These are phyloP conservation scores for Chamaedrilus cognettii DNA, from an alignment of 2,888 invertebrate species.

Conservation along the genomic window DNA sequence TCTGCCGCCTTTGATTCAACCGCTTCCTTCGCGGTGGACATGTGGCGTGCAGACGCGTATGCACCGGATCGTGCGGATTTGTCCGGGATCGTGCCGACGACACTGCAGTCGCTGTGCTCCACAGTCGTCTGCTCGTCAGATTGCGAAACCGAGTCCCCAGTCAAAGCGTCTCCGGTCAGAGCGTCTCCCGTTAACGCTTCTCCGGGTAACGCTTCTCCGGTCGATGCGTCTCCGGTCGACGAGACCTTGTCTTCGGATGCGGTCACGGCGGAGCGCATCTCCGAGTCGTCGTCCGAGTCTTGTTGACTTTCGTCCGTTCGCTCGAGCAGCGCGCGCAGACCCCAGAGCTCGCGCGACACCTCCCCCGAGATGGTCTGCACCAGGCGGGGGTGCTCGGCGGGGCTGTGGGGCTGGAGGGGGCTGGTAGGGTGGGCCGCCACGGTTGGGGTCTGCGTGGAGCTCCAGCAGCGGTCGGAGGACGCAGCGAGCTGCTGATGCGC, in stretches of 20 bases:
- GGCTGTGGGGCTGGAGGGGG: neutral
- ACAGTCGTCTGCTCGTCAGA: neutral
- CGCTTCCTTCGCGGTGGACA: neutral
- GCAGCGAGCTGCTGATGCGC: too few relatives aligned
- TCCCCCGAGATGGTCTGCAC: conserved; percentile 6
- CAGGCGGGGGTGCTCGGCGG: neutral
- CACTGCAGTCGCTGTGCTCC: neutral
- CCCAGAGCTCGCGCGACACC: conserved; percentile 20
- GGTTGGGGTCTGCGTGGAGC: neutral
- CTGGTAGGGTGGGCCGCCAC: too few relatives aligned
- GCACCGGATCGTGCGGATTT: neutral
- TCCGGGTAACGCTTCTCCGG: too few relatives aligned
- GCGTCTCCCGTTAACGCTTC: too few relatives aligned
- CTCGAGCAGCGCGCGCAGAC: conserved; percentile 14
- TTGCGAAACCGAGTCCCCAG: neutral
- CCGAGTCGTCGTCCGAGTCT: conserved; percentile 19
- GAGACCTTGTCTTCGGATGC: neutral
- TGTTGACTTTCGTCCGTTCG: neutral
- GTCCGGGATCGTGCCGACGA: neutral
- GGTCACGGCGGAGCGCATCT: neutral
- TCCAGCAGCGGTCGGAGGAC: neutral
- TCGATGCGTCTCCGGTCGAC: too few relatives aligned
- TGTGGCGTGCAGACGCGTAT: neutral
- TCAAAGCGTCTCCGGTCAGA: too few relatives aligned
- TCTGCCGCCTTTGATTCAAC: neutral